Evolutionary conservation across 2,113 vertebrate species (phyloP), one percentile per base, ranked within the genome.

Genomic region (Coryphaenoides rupestris): DNA sequence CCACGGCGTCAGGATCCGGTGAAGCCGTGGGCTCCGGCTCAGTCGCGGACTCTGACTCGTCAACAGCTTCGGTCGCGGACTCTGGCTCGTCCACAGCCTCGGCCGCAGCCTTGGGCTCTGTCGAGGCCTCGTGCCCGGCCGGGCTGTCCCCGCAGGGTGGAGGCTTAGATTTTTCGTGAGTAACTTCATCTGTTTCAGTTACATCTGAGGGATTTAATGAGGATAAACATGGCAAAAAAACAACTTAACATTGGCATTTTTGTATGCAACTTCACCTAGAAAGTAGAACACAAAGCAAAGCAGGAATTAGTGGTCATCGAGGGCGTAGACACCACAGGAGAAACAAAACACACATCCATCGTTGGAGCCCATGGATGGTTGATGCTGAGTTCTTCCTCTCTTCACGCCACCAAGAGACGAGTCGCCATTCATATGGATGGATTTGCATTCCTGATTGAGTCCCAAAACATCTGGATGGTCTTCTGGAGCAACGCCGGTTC

Each of bases 191-290:
- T 95, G 96, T 98, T 95, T 96, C 96, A 95, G 96, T 96, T 96
- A 98, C 92, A 99, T 98, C 97, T 99, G 97, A 96, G 96, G 97
- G 96, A 96, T 96, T 98, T 93, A 96, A 98, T 94, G 92, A 98
- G 96, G 96, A 96, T 98, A 96, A 88, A 99, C 95, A 99, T 91
- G 94, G 97, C 96, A 99, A 95, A 94, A 88, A 71, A 94, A 88
- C 87, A 73, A 96, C 92, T 99, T 98, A 98, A 95, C 94, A 98
- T 93, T 79, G 86, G 96, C 92, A 96, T 40, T 75, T 85, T 92
- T 83, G 93, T 89, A 90, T 90, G 90, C 92, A 92, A 94, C 87
- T 91, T 94, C 90, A 95, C 95, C 95, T 98, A 95, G 90, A 93
- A 89, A 89, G 87, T 86, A 91, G 83, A 90, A 97, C 93, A 98